These are phyloP conservation scores for Phasianus colchicus DNA, from an alignment of 2,113 vertebrate species.

Conservation along the genomic window DNA sequence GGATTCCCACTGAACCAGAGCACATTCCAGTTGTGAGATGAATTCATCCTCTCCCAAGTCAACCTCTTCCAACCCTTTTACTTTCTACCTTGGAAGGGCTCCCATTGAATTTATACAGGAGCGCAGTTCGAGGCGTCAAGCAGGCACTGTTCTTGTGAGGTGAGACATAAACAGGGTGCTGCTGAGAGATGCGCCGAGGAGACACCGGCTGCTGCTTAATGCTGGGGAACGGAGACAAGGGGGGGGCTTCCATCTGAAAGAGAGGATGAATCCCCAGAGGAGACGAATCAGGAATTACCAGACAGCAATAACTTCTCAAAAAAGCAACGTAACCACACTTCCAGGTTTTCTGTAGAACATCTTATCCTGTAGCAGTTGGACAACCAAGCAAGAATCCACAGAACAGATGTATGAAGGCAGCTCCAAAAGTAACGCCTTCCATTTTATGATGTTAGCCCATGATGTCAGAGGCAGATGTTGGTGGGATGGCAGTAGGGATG, in stretches of 20 bases:
- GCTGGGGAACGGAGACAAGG: constrained; percentile 91
- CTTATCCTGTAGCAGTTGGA: neutral
- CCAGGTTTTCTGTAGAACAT: neutral
- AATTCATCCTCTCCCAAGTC: neutral
- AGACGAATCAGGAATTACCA: neutral
- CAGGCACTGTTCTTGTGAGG: constrained; percentile 89
- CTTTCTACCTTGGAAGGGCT: constrained; percentile 91
- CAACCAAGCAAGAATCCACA: neutral
- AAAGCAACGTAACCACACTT: neutral
- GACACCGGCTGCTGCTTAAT: constrained; percentile 88
- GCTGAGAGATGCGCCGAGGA: constrained; percentile 91
- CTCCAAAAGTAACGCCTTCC: no score
- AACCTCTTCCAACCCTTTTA: neutral
- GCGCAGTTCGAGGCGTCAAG: constrained; percentile 81
- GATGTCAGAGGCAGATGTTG: no score
- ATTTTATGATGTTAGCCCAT: no score
- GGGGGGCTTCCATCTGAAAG: constrained; percentile 87
- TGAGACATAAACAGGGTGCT: constrained; percentile 91
- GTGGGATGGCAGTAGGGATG: no score
- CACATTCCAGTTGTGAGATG: neutral
- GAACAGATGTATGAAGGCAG: neutral
- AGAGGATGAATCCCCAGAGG: neutral
- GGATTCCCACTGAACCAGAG: neutral
- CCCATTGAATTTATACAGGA: constrained; percentile 90
- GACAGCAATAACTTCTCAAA: neutral